Conservation (phyloP, 2,797 vertebrate genomes). For the Otolemur crassicaudatus region DNA sequence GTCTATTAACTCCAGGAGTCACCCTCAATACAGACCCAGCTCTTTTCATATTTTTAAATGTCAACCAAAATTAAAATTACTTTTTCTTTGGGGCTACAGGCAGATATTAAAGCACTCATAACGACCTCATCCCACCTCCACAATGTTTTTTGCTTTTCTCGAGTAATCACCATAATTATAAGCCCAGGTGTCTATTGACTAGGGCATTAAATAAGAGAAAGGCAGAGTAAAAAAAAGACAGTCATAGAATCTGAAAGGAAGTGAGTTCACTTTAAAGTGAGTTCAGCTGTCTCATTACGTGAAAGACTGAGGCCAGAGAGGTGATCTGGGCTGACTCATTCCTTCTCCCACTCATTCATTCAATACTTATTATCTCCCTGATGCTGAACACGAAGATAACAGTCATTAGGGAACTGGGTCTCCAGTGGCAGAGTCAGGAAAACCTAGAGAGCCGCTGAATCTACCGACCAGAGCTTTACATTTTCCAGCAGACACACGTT, state of each 20-base stretch:
- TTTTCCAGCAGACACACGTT: not conserved
- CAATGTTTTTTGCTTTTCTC: not conserved
- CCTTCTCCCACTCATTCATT: not conserved
- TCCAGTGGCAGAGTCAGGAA: not conserved
- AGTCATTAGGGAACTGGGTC: not conserved
- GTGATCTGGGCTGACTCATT: not conserved
- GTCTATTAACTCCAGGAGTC: not conserved
- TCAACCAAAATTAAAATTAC: conserved; percentile 21
- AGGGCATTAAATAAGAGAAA: not conserved
- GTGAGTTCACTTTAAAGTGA: not conserved
- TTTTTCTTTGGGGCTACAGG: not conserved
- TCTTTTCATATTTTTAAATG: conserved; percentile 2
- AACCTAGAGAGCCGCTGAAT: not conserved
- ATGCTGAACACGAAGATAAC: not conserved
- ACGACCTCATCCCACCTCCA: not conserved
- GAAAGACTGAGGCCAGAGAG: not conserved
- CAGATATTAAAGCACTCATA: not conserved
- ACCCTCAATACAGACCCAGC: not conserved
- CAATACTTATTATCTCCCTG: not conserved
- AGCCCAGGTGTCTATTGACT: not conserved
- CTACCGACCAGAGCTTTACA: not conserved
- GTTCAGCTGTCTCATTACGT: not conserved
- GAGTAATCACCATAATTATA: conserved; percentile 19
- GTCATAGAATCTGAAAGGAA: not conserved
- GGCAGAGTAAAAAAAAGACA: not conserved